Evolutionary conservation across 2,797 vertebrate species (phyloP), one percentile per base, ranked within the genome.

Genomic region (Platalea minor): DNA sequence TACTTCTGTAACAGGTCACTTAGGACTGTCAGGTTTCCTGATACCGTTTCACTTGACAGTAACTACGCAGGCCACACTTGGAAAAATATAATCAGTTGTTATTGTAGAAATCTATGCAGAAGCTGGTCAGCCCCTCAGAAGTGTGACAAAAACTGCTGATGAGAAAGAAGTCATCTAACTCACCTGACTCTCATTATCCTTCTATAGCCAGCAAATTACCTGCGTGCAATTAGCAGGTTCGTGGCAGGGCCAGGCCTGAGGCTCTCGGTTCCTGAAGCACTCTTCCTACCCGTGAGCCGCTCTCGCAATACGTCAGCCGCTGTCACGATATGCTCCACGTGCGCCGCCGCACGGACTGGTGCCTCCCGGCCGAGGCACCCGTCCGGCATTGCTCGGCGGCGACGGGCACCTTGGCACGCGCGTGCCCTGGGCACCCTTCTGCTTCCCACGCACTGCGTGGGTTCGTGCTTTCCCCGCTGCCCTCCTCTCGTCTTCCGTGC

Each of bases 261-360:
- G 23, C 24, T 70, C 24, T 41, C 51, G 29, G 21, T 20, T 65
- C 25, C 37, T 39, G 43, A 65, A 18, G 26, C 8, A 0, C 17
- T 29, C 7, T 48, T 2, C 13, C 61, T n/a, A 35, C 19, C 17
- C 0, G 1, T 5, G 18, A 68, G n/a, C 48, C 1, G 1, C 24
- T 67, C 19, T 75, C 4, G 0, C 21, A 9, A 2, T 28, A 29
- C 0, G 0, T 5, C 35, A 23, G 35, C n/a, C 0, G 0, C 11
- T 65, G 46, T 39, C 73, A 11, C 0, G 2, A 10, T 24, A 7
- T 0, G 31, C 50, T 17, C 31, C 8, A 2, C 4, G 28, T 11
- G 50, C 14, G 3, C 6, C 2, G 5, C 26, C 1, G 3, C 11
- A 3, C 2, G 37, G 35, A 29, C 11, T 2, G 5, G 17, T 74